Evolutionary conservation across 2,113 vertebrate genomes (phyloP), one percentile per base, ranked within the genome.

Genomic region (Chloroceryle aenea): DNA sequence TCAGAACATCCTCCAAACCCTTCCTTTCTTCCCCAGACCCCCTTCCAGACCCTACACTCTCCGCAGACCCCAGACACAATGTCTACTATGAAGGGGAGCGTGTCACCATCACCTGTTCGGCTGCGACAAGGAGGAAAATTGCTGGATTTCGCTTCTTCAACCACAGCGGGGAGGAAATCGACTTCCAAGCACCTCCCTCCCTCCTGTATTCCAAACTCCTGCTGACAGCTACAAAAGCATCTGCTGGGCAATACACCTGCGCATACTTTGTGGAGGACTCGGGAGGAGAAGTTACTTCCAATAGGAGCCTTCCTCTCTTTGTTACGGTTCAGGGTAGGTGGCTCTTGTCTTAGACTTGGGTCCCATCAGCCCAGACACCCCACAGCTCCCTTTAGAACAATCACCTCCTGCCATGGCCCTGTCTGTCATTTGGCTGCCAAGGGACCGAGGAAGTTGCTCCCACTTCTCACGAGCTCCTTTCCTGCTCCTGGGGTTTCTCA

Each of bases 51-150:
- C 81, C 81, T 7, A 30, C 4, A 2, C 38, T 84, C 20, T 53
- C 56, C 8, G 4, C 38, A 30, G 56, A 30, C 14, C 47, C 67
- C 67, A 19, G 14, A 3, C 34, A 72, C 9, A 3, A 19, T 16
- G 4, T 62, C 47, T 84, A 84, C 11, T 72, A 84, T 9, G 56
- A 84, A 62, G 80, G 80, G 12, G 80, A 83, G 42, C 2, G 0
- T 7, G 9, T 81, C 2, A 3, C 40, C 25, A 3, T 81, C 15
- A 6, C 9, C 7, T 83, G 80, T 19, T 14, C 5, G 25, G 56
- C 80, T 7, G 7, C 7, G 0, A 62, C 7, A 12, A 4, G 5
- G 11, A 30, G 4, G 30, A 34, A 23, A 9, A 43, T 62, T 9
- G 2, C 14, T 0, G 56, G 67, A 34, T 84, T 72, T 72, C 32